These are phyloP conservation scores for Cabera pusaria DNA, from an alignment of 2,888 invertebrate species.

Conservation along the genomic window DNA sequence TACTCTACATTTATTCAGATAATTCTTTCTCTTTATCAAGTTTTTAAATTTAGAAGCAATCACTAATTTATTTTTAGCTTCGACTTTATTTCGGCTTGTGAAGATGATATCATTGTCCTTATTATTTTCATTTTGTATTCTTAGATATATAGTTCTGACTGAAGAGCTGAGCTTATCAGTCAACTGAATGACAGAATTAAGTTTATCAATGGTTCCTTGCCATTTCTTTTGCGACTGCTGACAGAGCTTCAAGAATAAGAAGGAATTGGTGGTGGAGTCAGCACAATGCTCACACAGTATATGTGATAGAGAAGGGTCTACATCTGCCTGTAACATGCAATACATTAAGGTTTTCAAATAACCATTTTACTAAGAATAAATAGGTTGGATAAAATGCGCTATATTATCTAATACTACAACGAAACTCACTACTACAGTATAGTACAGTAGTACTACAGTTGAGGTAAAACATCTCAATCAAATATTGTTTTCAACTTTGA, in stretches of 20 bases:
- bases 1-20: slow-evolving; percentile 32
- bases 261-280: slow-evolving; percentile 42
- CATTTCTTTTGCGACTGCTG: slow-evolving; percentile 52
- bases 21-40: slow-evolving; percentile 43
- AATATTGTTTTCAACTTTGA: too few relatives aligned
- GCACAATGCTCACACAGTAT: slow-evolving; percentile 59
- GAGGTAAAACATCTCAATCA: too few relatives aligned
- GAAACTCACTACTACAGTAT: too few relatives aligned
- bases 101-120: slow-evolving; percentile 40
- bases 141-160: slow-evolving; percentile 47
- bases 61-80: slow-evolving; percentile 39
- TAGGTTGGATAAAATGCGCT: too few relatives aligned
- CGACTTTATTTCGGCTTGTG: slow-evolving; percentile 46
- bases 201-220: slow-evolving; percentile 39
- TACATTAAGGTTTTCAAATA: too few relatives aligned
- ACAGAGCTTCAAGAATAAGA: slow-evolving; percentile 55
- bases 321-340: slow-evolving; percentile 43
- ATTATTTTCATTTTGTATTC: slow-evolving; percentile 49
- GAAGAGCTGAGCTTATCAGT: slow-evolving; percentile 37
- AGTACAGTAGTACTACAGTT: too few relatives aligned
- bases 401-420: too few relatives aligned
- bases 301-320: slow-evolving; percentile 53
- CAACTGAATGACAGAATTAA: slow-evolving; percentile 43
- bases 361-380: too few relatives aligned
- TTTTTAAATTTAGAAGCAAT: slow-evolving; percentile 51